Evolutionary conservation across 2,888 invertebrate species (phyloP), one percentile per base, ranked within the genome.

Genomic region (Galerucella calmariensis): DNA sequence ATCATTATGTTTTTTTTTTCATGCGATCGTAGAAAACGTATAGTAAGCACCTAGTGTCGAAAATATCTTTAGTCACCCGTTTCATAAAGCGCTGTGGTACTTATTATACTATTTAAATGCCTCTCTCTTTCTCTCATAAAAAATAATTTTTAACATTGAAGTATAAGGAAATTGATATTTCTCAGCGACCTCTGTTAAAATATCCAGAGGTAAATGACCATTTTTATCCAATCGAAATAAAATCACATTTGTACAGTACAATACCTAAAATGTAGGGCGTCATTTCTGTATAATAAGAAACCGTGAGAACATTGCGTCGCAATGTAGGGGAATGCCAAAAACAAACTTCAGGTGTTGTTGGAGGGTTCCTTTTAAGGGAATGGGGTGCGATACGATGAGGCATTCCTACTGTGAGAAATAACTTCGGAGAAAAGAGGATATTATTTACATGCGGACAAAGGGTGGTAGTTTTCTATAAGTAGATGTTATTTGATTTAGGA

Each of bases 361-460:
- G 63, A 63, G 63, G 70, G 27, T 56, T n/a, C 58, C 35, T 27
- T 58, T 16, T 58, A 56, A 56, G 56, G 56, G 56, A 46, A n/a
- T 41, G 62, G 63, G 46, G 44, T 65, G 46, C 63, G 16, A 65
- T 65, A 16, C 63, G 41, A 46, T 46, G 63, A 65, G 20, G 11
- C 44, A 41, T 46, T 46, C 63, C 63, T 20, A 46, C 66, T 67
- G 48, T 59, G 72, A 72, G 72, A 72, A 72, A 67, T 66, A 67
- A 72, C 48, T 67, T 24, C 20, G 67, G 66, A 72, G 44, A 65
- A 67, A 62, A 67, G 66, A 44, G 66, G 56, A 66, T 27, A 66
- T 58, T 72, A 72, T 72, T 72, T 72, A 58, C 72, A 67, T 72
- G 66, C 16, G 66, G 59, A 72, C 72, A 72, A 72, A 67, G 66